Conservation (phyloP, 1,140 invertebrate genomes). For the Phocides pigmalion region DNA sequence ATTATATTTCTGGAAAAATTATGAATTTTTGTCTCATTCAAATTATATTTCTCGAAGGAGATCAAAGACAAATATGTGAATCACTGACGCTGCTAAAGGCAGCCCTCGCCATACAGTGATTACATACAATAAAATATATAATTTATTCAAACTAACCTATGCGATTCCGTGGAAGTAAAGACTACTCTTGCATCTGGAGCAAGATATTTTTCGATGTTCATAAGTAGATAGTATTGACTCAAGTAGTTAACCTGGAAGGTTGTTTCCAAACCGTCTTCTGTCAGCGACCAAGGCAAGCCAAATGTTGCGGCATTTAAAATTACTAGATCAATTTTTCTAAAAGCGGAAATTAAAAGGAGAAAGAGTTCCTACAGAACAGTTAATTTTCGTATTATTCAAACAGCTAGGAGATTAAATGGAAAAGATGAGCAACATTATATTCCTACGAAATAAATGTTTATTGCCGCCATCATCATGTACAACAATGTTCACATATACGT, state of each 20-base stretch:
- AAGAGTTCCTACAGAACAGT: too few relatives aligned
- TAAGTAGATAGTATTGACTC: slow-evolving; percentile 93
- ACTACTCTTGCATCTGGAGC: slow-evolving; percentile 89
- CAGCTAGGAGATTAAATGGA: too few relatives aligned
- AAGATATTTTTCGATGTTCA: slow-evolving; percentile 89
- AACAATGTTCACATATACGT: too few relatives aligned
- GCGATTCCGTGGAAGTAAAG: slow-evolving; percentile 95
- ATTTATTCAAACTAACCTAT: slow-evolving; percentile 91
- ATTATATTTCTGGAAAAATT: slow-evolving; percentile 87
- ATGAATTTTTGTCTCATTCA: neutral
- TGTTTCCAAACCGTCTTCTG: slow-evolving; percentile 93
- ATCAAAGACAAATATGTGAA: too few relatives aligned
- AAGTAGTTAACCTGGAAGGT: slow-evolving; percentile 95
- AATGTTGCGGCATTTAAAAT: slow-evolving; percentile 97
- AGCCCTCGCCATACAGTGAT: too few relatives aligned
- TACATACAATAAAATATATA: too few relatives aligned
- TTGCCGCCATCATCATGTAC: too few relatives aligned
- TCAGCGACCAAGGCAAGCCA: slow-evolving; percentile 89
- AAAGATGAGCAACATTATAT: too few relatives aligned
- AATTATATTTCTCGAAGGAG: too few relatives aligned
- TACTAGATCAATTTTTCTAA: slow-evolving; percentile 92
- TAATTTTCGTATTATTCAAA: too few relatives aligned
- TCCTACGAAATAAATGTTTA: too few relatives aligned
- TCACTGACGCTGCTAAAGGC: too few relatives aligned
- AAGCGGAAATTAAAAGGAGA: slow-evolving; percentile 45